These are phyloP conservation scores for Portevinia maculata DNA, from an alignment of 2,888 invertebrate genomes.

Conservation along the genomic window DNA sequence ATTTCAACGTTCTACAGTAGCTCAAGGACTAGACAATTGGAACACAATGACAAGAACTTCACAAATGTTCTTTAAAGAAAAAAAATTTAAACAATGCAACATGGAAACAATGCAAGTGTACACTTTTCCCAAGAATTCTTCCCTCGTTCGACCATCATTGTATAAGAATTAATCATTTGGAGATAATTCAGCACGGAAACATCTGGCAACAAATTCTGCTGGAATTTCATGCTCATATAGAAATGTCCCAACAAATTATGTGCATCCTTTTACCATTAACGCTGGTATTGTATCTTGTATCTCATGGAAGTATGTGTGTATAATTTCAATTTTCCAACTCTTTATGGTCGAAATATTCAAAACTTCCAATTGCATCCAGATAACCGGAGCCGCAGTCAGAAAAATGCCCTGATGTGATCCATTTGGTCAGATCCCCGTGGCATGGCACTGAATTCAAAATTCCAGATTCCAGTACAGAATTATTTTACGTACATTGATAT, in stretches of 20 bases:
- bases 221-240: conserved; percentile 40
- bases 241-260: conserved; percentile 17
- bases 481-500: conserved; percentile 54
- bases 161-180: conserved; percentile 70
- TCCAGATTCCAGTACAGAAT: conserved; percentile 23
- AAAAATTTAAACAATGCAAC: conserved; percentile 35
- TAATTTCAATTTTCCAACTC: conserved; percentile 65
- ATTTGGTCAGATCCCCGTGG: conserved; percentile 24
- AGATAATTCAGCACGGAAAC: conserved; percentile 63
- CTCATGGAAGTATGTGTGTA: conserved; percentile 56
- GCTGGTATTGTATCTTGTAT: conserved; percentile 3
- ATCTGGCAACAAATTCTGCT: conserved; percentile 59
- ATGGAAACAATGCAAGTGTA: background rate
- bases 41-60: conserved; percentile 15
- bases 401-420: background rate
- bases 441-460: conserved; percentile 3
- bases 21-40: conserved; percentile 16
- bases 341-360: conserved; percentile 60
- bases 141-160: background rate
- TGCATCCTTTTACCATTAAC: conserved; percentile 43
- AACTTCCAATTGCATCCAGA: conserved; percentile 13
- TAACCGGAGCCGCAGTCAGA: conserved; percentile 4
- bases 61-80: conserved; percentile 41
- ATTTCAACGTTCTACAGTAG: conserved; percentile 4
- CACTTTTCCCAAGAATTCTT: conserved; percentile 24